Conservation (phyloP, 2,113 vertebrate species). For the Condylura cristata region DNA sequence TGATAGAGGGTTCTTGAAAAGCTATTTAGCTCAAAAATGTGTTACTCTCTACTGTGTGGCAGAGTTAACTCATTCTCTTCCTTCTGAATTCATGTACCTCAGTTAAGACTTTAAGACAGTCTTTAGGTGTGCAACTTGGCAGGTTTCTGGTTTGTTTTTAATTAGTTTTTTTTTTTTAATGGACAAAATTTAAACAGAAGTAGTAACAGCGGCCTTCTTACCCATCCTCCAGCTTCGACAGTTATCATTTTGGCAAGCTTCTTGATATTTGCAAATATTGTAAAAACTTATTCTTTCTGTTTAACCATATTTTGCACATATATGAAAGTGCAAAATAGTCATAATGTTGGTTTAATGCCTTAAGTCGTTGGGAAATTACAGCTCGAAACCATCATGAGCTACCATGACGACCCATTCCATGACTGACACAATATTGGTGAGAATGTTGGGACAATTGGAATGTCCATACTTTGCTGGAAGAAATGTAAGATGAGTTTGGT, state of each 20-base stretch:
- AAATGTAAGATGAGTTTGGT: neutral
- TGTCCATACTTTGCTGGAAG: neutral
- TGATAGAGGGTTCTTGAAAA: neutral
- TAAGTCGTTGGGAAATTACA: neutral
- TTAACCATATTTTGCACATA: neutral
- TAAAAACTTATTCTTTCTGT: neutral
- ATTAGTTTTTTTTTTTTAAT: neutral
- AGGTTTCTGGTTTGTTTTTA: constrained; percentile 12
- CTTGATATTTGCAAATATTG: neutral
- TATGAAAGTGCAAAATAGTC: neutral
- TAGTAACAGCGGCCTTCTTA: neutral
- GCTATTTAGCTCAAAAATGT: neutral
- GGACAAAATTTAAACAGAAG: neutral
- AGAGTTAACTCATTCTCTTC: neutral
- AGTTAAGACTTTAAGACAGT: constrained; percentile 3
- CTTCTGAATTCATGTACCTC: neutral
- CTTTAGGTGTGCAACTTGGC: neutral
- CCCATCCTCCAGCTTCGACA: neutral
- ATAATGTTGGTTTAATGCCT: neutral
- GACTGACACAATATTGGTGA: neutral
- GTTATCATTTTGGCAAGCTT: neutral
- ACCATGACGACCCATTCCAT: neutral
- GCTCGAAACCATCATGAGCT: neutral
- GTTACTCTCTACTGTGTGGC: neutral
- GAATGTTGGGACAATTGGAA: neutral